These are phyloP conservation scores for Clarias magur DNA, from an alignment of 2,113 vertebrate species.

Conservation along the genomic window DNA sequence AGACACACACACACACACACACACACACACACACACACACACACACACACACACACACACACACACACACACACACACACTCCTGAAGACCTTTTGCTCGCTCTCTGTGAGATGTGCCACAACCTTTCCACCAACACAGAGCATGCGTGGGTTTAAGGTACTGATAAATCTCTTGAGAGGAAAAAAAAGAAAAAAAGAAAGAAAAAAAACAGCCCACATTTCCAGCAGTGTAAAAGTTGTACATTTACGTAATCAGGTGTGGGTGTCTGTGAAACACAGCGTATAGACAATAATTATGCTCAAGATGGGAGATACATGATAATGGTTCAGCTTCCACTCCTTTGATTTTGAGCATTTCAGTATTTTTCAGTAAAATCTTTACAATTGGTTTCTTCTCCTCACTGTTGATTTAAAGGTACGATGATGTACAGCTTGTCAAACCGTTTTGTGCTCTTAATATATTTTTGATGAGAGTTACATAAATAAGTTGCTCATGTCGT, in stretches of 20 bases:
- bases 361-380: not conserved
- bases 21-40: not conserved
- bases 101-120: constrained; percentile 11
- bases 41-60: not conserved
- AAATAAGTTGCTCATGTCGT: not conserved
- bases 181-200: not conserved
- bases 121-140: constrained; percentile 14
- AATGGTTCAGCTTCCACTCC: not conserved
- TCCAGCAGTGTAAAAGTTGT: not conserved
- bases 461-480: not conserved
- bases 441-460: not conserved
- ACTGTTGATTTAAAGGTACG: not conserved
- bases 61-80: not conserved
- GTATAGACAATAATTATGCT: not conserved
- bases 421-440: not conserved
- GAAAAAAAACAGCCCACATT: not conserved
- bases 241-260: not conserved
- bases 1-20: not conserved
- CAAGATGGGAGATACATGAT: not conserved
- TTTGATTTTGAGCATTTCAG: not conserved
- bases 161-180: not conserved
- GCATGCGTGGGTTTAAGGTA: constrained; percentile 3
- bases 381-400: not conserved
- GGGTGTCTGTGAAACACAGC: not conserved
- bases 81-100: constrained; percentile 32